phyloP scores from a whole-genome alignment of 2,113 vertebrate species.

The Serinus canaria region DNA sequence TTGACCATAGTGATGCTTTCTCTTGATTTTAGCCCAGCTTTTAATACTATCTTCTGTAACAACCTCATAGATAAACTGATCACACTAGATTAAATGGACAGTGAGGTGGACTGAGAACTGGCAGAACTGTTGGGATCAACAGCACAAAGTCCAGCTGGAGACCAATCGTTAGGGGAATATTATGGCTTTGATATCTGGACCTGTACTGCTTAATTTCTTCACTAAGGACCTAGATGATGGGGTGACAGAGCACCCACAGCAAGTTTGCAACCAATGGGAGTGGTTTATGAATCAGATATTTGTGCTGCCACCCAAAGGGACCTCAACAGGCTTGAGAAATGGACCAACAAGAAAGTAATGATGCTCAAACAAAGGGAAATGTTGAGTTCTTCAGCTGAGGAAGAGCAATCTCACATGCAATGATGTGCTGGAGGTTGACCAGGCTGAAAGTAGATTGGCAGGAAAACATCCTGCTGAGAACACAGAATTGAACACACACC shows the following conservation, averaged over 20 bases:
- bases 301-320: not conserved
- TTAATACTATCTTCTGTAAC: not conserved
- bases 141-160: not conserved
- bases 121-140: not conserved
- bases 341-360: not conserved
- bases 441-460: not conserved
- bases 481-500: not conserved
- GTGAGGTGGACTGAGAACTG: not conserved
- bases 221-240: not conserved
- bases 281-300: not conserved
- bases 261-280: not conserved
- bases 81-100: not conserved
- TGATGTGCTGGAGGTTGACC: not conserved
- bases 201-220: not conserved
- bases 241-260: not conserved
- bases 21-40: not conserved
- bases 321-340: not conserved
- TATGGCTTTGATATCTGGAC: not conserved
- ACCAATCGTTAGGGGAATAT: not conserved
- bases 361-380: not conserved
- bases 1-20: not conserved
- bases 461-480: not conserved
- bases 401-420: not conserved
- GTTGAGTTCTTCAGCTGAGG: fast-evolving
- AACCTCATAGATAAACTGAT: not conserved